phyloP scores from a whole-genome alignment of 1,140 invertebrate genomes.

The Hyphantria cunea region DNA sequence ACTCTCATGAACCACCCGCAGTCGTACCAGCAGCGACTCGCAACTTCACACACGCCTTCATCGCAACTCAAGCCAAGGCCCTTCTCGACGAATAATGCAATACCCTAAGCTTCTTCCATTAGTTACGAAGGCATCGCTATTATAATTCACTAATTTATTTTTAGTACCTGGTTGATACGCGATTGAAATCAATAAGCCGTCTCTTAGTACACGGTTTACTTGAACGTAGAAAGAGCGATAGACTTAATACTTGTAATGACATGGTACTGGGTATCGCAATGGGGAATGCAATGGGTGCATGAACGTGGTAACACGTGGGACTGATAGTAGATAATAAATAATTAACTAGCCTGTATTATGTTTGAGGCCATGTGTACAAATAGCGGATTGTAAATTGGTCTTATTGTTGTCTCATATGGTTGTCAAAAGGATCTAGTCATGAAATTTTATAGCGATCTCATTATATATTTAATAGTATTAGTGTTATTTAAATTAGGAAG shows the following conservation, averaged over 20 bases:
- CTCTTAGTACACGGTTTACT: not conserved
- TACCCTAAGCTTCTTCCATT: slow-evolving; percentile 1
- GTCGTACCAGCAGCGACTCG: slow-evolving; percentile 39
- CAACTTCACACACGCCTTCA: slow-evolving; percentile 44
- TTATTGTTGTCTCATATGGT: slow-evolving; percentile 3
- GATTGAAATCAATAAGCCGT: not conserved
- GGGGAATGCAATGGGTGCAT: slow-evolving; percentile 8
- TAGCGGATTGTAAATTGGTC: slow-evolving; percentile 7
- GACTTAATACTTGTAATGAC: not conserved
- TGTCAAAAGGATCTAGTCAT: slow-evolving; percentile 23
- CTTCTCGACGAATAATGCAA: slow-evolving; percentile 54
- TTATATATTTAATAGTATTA: slow-evolving; percentile 2
- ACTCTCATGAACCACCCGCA: slow-evolving; percentile 72
- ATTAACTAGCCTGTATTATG: slow-evolving; percentile 7
- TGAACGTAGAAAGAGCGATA: not conserved
- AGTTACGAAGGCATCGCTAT: slow-evolving; percentile 6
- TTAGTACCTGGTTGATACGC: slow-evolving; percentile 2
- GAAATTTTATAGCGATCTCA: slow-evolving; percentile 22
- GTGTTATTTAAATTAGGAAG: not conserved
- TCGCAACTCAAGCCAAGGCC: slow-evolving; percentile 58
- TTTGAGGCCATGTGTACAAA: slow-evolving; percentile 9
- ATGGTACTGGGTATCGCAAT: slow-evolving; percentile 9
- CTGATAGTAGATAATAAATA: slow-evolving; percentile 25
- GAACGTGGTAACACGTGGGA: slow-evolving; percentile 13
- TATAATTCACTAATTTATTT: slow-evolving; percentile 8